Base-by-base conservation (phyloP, 2,888 invertebrate species). In the Julus scanicus region DNA sequence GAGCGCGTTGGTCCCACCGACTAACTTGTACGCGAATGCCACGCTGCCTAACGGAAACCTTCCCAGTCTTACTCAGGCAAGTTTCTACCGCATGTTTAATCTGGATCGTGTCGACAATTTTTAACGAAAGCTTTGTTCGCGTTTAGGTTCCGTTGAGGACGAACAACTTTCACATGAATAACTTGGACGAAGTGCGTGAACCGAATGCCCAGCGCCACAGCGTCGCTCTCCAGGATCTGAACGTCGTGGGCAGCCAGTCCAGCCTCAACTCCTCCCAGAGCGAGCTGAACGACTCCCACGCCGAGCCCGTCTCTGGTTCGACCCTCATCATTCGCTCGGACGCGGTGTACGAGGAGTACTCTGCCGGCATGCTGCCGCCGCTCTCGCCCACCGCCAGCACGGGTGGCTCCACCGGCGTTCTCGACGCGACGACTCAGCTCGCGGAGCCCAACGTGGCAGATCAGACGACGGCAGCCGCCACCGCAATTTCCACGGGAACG, bases 131-230 rank as follows among this genome's bases (percentile, higher is more conserved):
- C 40, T 20, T 2, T 86, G 48, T 86, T 86, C 8, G 17, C n/a
- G 86, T 84, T 29, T 63, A 88, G 88, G 88, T 89, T 17, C 71
- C 89, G 2, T 37, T 89, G 20, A 89, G 88, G 39, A 71, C 89
- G 11, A 88, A 89, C 71, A 88, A 89, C 83, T 89, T 89, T 57
- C 88, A 89, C 37, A 88, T 89, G 88, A 89, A 89, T 57, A 88
- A 89, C 20, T 57, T 89, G n/a, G 89, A 88, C 44, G 89, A 89
- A 15, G 89, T 88, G 4, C 39, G 49, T 11, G 84, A 87, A 0
- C 39, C 53, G 5, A n/a, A 37, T n/a, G 11, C 20, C n/a, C 84
- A 53, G 13, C 86, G 88, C 53, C 86, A 88, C 20, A 83, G 89
- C 11, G 86, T 89, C 5, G 88, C 89, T 44, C 39, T 87, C 49